A percentile compares a stretch with the other conserved stretches of the same genome.
Conservation (phyloP, 1,140 invertebrate species). For the Pogonomyrmex californicus region DNA sequence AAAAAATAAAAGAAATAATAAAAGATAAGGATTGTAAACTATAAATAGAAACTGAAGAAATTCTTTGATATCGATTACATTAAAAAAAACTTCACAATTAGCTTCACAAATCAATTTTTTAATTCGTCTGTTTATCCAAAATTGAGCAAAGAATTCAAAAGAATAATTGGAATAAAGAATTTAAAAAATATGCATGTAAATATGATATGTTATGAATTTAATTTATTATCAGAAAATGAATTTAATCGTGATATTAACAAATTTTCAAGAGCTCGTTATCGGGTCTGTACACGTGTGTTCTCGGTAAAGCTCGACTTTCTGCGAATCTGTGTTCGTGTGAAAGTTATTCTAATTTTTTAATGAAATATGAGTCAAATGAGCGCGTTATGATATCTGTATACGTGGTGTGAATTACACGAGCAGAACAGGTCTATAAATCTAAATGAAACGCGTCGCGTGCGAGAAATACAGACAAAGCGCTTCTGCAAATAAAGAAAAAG, state of each 20-base stretch:
- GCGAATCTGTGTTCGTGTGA: not conserved
- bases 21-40: not conserved
- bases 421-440: slow-evolving; percentile 23
- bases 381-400: not conserved
- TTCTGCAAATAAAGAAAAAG: slow-evolving; percentile 54
- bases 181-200: not conserved
- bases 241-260: slow-evolving; percentile 3
- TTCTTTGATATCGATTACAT: not conserved
- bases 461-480: slow-evolving; percentile 49
- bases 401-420: not conserved
- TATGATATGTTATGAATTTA: no score
- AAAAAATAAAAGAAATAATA: slow-evolving; percentile 5
- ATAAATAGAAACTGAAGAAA: not conserved
- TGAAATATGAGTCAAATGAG: slow-evolving; percentile 14
- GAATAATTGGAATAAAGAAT: not conserved
- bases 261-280: not conserved
- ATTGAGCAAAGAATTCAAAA: not conserved
- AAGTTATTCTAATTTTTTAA: slow-evolving; percentile 18
- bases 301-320: not conserved
- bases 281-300: not conserved
- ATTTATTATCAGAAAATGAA: slow-evolving; percentile 19
- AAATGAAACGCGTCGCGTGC: slow-evolving; percentile 21
- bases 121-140: not conserved
- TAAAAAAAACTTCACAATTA: not conserved
- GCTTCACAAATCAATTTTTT: not conserved